Base-by-base conservation (phyloP, 2,113 vertebrate genomes). In the Salvelinus namaycush region DNA sequence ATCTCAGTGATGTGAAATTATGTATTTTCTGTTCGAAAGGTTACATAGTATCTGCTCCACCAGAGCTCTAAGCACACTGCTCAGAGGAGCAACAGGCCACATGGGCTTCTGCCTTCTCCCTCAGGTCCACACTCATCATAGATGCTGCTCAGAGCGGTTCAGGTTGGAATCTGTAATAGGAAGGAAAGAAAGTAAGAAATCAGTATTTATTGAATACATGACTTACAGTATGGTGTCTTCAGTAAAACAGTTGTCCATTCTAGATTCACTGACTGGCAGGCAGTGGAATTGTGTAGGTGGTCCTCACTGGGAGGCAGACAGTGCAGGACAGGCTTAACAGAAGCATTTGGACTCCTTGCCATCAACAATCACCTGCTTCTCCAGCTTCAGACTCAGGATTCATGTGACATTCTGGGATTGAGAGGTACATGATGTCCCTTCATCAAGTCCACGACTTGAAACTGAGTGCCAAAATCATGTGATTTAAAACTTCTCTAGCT, bases 391-490 rank as follows among this genome's bases (percentile, higher is more conserved):
- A 78, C 77, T 84, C 86, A 22, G 44, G 87, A 75, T 87, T 92
- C 80, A 96, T 80, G 7, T 83, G 92, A 5, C 93, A 95, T 54
- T 84, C 94, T 95, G 13, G 9, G 72, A 85, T 8, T 75, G 18
- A 72, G 18, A 14, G 6, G 13, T 22, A 39, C 22, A 22, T 2
- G 24, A 24, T 94, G 85, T 70, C 94, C 94, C 81, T 76, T 89
- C 95, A 96, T 95, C 93, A 93, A 95, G 85, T 95, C 91, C 27
- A 86, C 82, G 81, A 95, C 83, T 80, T 87, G 68, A 82, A 95
- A 78, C 96, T 97, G 79, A 59, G 74, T 51, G 68, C 69, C 83
- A 83, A 77, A 11, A 26, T 12, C 1, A 64, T 9, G 2, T 7
- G 26, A 6, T 7, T 44, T 49, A 70, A 13, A 18, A 70, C n/a